Percentiles rank a stretch among this genome's conserved stretches.
Evolutionary conservation across 2,888 invertebrate genomes (phyloP).

Genomic region (Rambutsinella grinnellia): DNA sequence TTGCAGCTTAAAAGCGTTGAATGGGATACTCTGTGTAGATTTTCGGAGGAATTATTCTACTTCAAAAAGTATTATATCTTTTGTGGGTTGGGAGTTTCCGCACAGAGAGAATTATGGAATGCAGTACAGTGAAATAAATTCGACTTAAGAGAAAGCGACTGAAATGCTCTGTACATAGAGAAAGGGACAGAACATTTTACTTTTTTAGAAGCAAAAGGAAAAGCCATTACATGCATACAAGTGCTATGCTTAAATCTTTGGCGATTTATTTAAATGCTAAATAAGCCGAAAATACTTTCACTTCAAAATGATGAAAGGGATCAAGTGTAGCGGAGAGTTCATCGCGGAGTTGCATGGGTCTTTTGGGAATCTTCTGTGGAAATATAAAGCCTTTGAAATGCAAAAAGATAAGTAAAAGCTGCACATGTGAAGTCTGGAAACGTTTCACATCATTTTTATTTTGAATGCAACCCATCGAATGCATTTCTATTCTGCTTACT

Average conservation of each 20-base stretch:
- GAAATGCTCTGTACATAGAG: not conserved
- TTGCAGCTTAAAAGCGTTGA: too few species aligned
- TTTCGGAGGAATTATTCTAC: too few species aligned
- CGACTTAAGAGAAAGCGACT: slow-evolving; percentile 14
- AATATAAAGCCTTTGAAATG: not conserved
- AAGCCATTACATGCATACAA: too few species aligned
- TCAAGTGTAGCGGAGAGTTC: not conserved
- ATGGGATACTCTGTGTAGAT: too few species aligned
- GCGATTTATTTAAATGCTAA: slow-evolving; percentile 56
- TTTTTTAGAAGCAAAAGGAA: too few species aligned
- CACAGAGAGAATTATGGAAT: slow-evolving; percentile 4
- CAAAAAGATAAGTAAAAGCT: not conserved
- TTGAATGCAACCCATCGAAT: too few species aligned
- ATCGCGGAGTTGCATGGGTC: slow-evolving; percentile 26
- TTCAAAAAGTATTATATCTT: slow-evolving; percentile 19
- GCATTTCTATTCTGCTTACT: too few species aligned
- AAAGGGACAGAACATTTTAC: too few species aligned
- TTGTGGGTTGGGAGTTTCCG: slow-evolving; percentile 28
- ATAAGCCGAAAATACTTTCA: slow-evolving; percentile 52
- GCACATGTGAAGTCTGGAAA: too few species aligned
- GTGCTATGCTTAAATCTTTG: slow-evolving; percentile 46
- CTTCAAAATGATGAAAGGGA: slow-evolving; percentile 17
- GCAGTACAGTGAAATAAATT: slow-evolving; percentile 38
- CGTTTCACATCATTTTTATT: too few species aligned
- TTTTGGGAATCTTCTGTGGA: slow-evolving; percentile 24